Evolutionary conservation across 2,797 vertebrate genomes (phyloP).

Genomic region (Petrocephalus schoutedeni): DNA sequence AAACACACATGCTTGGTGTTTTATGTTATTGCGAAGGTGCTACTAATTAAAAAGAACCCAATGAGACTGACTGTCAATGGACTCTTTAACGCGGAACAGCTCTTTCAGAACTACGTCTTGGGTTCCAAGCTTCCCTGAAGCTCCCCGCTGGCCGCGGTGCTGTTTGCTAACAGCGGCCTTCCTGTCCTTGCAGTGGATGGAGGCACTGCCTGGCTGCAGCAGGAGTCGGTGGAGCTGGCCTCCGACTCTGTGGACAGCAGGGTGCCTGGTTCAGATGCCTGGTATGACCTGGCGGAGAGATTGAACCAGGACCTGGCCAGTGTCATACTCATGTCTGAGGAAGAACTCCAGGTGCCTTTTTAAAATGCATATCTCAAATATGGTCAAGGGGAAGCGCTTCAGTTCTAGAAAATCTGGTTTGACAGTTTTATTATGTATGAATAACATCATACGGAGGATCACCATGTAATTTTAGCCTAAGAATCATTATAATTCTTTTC

Average conservation of each 20-base stretch:
- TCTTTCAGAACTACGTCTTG: background rate
- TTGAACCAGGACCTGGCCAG: constrained; percentile 77
- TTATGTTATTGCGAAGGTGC: background rate
- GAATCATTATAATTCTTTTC: background rate
- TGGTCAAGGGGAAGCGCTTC: background rate
- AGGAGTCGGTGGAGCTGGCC: constrained; percentile 51
- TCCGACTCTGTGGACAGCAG: constrained; percentile 57
- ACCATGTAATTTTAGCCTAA: background rate
- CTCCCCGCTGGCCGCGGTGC: background rate
- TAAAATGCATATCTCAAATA: background rate
- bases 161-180: background rate
- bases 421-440: background rate
- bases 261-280: constrained; percentile 41
- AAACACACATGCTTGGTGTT: background rate
- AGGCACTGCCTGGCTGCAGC: constrained; percentile 68
- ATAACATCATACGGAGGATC: background rate
- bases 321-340: constrained; percentile 85
- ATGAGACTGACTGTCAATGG: background rate
- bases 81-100: background rate
- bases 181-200: constrained; percentile 58
- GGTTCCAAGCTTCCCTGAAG: background rate
- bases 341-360: constrained; percentile 73
- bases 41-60: background rate
- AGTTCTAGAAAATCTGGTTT: background rate
- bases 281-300: constrained; percentile 70